These are phyloP conservation scores for Oreochromis niloticus DNA, from an alignment of 2,113 vertebrate species.

Conservation along the genomic window DNA sequence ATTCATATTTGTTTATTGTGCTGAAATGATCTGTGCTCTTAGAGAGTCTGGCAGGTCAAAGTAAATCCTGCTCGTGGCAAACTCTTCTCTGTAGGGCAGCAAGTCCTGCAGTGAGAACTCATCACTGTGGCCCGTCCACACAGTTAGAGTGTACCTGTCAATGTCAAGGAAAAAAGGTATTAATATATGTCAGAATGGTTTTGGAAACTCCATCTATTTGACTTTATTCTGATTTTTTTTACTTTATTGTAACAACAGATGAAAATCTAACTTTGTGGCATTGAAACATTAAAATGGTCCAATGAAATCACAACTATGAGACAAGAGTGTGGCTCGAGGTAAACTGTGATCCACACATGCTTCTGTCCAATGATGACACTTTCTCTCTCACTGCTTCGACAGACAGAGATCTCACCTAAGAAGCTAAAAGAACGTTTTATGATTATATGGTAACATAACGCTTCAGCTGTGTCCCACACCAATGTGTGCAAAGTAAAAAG, in stretches of 20 bases:
- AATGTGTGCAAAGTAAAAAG: not conserved
- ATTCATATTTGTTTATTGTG: not conserved
- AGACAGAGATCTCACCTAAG: not conserved
- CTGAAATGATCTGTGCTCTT: slow-evolving; percentile 58
- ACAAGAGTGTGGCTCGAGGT: not conserved
- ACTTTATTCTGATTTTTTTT: not conserved
- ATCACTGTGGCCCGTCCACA: slow-evolving; percentile 85
- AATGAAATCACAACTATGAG: not conserved
- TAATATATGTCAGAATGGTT: not conserved
- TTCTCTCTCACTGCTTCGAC: not conserved
- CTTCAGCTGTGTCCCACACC: not conserved
- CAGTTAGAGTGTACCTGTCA: slow-evolving; percentile 84
- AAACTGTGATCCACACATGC: not conserved
- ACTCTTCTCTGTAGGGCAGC: slow-evolving; percentile 73
- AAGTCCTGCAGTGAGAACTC: slow-evolving; percentile 76
- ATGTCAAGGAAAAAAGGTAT: not conserved
- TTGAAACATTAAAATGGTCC: not conserved
- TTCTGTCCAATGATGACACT: not conserved
- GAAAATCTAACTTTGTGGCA: not conserved
- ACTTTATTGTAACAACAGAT: not conserved
- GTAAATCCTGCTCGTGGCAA: slow-evolving; percentile 80
- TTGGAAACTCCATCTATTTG: fast-evolving
- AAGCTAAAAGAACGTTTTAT: not conserved
- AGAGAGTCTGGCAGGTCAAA: slow-evolving; percentile 84
- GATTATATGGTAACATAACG: not conserved